Percentiles rank a stretch among this genome's conserved stretches.
phyloP scores from a whole-genome alignment of 2,888 invertebrate genomes.

The Thecophora atra region DNA sequence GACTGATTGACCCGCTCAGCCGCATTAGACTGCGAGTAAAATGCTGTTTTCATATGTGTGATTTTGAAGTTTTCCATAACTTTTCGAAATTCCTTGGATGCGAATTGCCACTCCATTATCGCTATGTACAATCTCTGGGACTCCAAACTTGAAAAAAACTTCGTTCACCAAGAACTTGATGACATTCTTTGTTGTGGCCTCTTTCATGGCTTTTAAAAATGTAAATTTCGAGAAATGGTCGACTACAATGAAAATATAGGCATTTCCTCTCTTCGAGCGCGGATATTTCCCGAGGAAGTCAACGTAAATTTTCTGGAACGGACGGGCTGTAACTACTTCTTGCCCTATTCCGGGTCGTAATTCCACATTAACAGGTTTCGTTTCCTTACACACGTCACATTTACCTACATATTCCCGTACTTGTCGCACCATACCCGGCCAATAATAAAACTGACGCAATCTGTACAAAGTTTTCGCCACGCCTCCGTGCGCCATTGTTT shows the following conservation, averaged over 20 bases:
- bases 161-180: conserved; percentile 40
- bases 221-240: conserved; percentile 43
- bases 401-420: neutral
- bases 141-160: conserved; percentile 49
- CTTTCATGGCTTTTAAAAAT: conserved; percentile 38
- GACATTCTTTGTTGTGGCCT: conserved; percentile 31
- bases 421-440: conserved; percentile 24
- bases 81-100: conserved; percentile 38
- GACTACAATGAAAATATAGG: conserved; percentile 38
- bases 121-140: conserved; percentile 44
- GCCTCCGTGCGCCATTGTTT: conserved; percentile 35
- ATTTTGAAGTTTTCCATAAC: conserved; percentile 41
- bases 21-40: conserved; percentile 55
- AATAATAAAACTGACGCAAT: conserved; percentile 5
- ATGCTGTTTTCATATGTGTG: conserved; percentile 44
- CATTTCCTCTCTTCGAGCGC: conserved; percentile 36
- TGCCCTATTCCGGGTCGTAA: conserved; percentile 14
- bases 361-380: conserved; percentile 15
- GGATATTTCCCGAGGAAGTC: conserved; percentile 46
- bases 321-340: conserved; percentile 5
- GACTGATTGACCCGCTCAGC: conserved; percentile 55
- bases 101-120: conserved; percentile 52
- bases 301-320: conserved; percentile 38
- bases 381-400: neutral
- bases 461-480: conserved; percentile 36